A percentile compares a stretch with the other conserved stretches of the same genome.
phyloP scores from a whole-genome alignment of 2,113 vertebrate genomes.

The Trogon melanurus region DNA sequence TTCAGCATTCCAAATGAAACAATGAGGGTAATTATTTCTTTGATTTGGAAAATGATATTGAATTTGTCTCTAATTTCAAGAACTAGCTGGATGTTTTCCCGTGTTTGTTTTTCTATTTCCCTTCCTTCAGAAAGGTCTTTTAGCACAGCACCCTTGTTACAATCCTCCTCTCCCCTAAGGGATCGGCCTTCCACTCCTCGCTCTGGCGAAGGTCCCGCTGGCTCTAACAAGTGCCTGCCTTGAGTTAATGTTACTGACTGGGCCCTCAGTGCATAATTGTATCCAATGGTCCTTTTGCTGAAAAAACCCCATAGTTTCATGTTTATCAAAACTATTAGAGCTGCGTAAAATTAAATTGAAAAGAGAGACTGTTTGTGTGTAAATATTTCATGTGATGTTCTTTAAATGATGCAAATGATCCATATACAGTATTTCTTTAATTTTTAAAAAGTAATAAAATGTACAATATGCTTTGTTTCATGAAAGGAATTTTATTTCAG shows the following conservation, averaged over 20 bases:
- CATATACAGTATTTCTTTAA: not conserved
- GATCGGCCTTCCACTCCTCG: not conserved
- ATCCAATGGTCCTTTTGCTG: not conserved
- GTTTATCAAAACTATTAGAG: not conserved
- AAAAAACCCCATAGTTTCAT: not conserved
- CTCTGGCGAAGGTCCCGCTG: not conserved
- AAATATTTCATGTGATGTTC: not conserved
- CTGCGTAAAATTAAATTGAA: not conserved
- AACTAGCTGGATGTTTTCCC: not conserved
- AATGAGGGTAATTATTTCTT: not conserved
- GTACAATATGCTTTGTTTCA: not conserved
- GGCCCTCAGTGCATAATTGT: not conserved
- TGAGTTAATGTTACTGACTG: not conserved
- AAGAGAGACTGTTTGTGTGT: not conserved
- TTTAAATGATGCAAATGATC: not conserved
- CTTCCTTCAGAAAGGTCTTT: not conserved
- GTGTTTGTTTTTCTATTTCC: not conserved
- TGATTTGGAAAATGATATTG: not conserved
- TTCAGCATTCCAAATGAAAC: not conserved
- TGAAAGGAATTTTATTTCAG: not conserved
- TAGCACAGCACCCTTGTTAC: not conserved
- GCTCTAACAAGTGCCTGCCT: not conserved
- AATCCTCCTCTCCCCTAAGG: not conserved
- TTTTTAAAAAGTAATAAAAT: not conserved
- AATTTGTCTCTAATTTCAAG: constrained; percentile 11